These are phyloP conservation scores for Cephus cinctus DNA, from an alignment of 1,140 invertebrate genomes.

Conservation along the genomic window DNA sequence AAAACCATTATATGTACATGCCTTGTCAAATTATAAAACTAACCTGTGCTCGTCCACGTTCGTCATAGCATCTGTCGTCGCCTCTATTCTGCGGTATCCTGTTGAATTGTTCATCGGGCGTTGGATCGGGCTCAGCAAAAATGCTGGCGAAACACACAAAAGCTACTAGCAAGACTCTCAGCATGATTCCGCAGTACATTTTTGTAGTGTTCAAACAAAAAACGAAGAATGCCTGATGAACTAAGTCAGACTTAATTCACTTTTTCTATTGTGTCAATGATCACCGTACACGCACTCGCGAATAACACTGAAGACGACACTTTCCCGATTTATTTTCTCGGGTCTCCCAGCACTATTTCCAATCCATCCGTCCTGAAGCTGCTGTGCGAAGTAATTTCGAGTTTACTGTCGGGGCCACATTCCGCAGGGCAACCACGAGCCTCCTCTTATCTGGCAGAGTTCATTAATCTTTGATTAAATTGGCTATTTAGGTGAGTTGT, in stretches of 20 bases:
- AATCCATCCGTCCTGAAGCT: conserved; percentile 1
- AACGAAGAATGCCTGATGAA: conserved; percentile 21
- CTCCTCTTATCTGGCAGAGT: conserved; percentile 15
- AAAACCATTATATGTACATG: too few relatives aligned
- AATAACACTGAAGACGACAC: too few relatives aligned
- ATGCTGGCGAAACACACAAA: conserved; percentile 17
- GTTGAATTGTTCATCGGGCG: conserved; percentile 38
- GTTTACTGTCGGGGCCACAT: conserved; percentile 21
- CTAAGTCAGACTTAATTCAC: conserved; percentile 16
- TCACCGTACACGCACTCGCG: too few relatives aligned
- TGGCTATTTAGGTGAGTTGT: too few relatives aligned
- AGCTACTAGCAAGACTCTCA: conserved; percentile 9
- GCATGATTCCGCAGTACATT: too few relatives aligned
- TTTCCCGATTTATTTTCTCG: too few relatives aligned
- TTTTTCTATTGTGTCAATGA: background rate
- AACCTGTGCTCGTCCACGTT: conserved; percentile 44
- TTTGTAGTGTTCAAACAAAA: too few relatives aligned
- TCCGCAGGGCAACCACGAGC: conserved; percentile 15
- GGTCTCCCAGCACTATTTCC: too few relatives aligned
- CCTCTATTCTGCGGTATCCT: conserved; percentile 32
- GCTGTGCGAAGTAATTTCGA: conserved; percentile 5
- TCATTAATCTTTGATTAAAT: too few relatives aligned
- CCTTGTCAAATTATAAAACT: too few relatives aligned
- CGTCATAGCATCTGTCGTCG: conserved; percentile 51
- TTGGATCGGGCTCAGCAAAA: conserved; percentile 40